Percentiles rank a stretch among this genome's conserved stretches.
These are phyloP conservation scores for Dryococelus australis DNA, from an alignment of 2,888 invertebrate species.

Conservation along the genomic window DNA sequence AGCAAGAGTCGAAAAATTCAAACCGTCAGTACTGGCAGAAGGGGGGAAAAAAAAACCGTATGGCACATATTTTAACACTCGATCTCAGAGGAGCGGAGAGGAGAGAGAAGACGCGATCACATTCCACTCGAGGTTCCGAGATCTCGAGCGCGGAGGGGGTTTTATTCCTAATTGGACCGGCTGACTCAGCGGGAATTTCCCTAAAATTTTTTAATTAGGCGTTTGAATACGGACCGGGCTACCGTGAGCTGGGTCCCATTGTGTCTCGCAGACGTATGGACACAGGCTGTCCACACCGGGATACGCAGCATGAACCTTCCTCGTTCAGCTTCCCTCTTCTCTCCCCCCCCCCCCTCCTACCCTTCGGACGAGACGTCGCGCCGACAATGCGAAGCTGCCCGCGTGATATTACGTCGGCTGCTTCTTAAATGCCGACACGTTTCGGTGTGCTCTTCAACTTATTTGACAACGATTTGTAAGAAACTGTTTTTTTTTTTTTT, in stretches of 20 bases:
- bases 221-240: constrained; percentile 48
- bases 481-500: too few species aligned
- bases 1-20: neutral
- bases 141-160: neutral
- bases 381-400: neutral
- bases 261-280: neutral
- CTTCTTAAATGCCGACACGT: too few species aligned
- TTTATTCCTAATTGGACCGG: constrained; percentile 48
- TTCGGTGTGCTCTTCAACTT: too few species aligned
- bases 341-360: neutral
- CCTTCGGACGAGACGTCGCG: neutral
- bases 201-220: constrained; percentile 50
- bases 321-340: neutral
- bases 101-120: neutral
- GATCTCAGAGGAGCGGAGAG: neutral
- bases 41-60: neutral
- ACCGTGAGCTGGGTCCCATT: constrained; percentile 26
- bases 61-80: neutral
- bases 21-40: neutral
- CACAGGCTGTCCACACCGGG: neutral
- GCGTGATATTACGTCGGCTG: too few species aligned
- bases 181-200: constrained; percentile 50
- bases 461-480: too few species aligned
- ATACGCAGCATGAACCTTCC: neutral
- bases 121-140: neutral